Percentiles rank a stretch among this genome's conserved stretches.
phyloP scores from a whole-genome alignment of 2,113 vertebrate species.

The Dicaeum eximium region DNA sequence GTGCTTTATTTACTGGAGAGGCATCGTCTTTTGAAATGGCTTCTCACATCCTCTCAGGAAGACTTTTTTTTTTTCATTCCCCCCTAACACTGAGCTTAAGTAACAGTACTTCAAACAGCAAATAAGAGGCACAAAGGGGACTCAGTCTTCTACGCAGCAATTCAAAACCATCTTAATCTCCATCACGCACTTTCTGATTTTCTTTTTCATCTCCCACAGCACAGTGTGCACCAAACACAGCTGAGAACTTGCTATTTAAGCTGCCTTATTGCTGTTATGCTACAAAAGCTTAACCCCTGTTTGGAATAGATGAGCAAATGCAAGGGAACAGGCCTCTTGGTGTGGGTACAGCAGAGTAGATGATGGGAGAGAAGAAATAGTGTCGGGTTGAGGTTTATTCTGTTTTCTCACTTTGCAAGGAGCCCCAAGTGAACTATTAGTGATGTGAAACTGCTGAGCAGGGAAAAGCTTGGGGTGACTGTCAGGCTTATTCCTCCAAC shows the following conservation, averaged over 20 bases:
- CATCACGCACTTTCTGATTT: neutral
- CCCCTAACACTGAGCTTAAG: neutral
- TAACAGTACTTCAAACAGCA: constrained; percentile 59
- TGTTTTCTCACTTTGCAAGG: neutral
- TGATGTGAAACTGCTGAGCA: neutral
- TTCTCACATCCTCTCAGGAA: constrained; percentile 36
- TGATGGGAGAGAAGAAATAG: neutral
- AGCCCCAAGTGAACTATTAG: neutral
- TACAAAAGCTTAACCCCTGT: neutral
- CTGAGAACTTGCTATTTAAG: neutral
- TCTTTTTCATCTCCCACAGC: constrained; percentile 5
- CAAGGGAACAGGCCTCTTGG: accelerated
- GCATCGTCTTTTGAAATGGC: constrained; percentile 39
- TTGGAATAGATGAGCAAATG: neutral
- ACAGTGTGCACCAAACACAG: neutral
- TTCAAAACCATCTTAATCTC: constrained; percentile 47
- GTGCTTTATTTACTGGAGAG: constrained; percentile 37
- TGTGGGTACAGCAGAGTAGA: neutral
- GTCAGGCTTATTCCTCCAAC: neutral
- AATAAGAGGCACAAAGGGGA: constrained; percentile 47
- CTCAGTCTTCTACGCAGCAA: neutral
- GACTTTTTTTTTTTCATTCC: neutral
- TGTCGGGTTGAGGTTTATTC: neutral
- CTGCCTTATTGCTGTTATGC: neutral
- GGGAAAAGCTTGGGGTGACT: neutral